These are phyloP conservation scores for Calliphora vicina DNA, from an alignment of 1,140 invertebrate species.

Conservation along the genomic window DNA sequence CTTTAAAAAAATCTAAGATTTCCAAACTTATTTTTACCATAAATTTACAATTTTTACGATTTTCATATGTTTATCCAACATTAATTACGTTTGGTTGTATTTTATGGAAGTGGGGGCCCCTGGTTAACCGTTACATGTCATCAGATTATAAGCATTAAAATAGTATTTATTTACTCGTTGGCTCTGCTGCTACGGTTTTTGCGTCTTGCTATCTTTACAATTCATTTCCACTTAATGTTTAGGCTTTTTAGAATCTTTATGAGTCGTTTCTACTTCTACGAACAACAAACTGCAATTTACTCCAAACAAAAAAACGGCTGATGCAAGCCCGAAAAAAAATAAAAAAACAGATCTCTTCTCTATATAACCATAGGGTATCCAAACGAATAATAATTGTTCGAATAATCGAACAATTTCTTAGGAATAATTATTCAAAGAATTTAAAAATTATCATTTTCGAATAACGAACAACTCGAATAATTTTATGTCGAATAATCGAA, in stretches of 20 bases:
- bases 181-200: background rate
- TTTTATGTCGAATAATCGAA: too few relatives aligned
- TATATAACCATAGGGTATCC: too few relatives aligned
- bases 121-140: constrained; percentile 9
- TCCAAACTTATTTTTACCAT: background rate
- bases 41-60: background rate
- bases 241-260: constrained; percentile 17
- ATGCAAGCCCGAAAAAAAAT: background rate
- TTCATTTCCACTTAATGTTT: constrained; percentile 14
- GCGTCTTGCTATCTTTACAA: background rate
- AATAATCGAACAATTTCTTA: too few relatives aligned
- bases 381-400: too few relatives aligned
- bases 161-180: background rate
- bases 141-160: background rate
- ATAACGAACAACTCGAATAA: too few relatives aligned
- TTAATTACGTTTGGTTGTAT: background rate
- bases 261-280: background rate
- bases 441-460: too few relatives aligned
- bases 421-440: too few relatives aligned
- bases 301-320: background rate
- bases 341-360: background rate
- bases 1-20: too few relatives aligned
- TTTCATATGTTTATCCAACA: background rate
- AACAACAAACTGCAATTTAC: constrained; percentile 27
- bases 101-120: background rate